Conservation (phyloP, 2,797 vertebrate species). For the Emys orbicularis region DNA sequence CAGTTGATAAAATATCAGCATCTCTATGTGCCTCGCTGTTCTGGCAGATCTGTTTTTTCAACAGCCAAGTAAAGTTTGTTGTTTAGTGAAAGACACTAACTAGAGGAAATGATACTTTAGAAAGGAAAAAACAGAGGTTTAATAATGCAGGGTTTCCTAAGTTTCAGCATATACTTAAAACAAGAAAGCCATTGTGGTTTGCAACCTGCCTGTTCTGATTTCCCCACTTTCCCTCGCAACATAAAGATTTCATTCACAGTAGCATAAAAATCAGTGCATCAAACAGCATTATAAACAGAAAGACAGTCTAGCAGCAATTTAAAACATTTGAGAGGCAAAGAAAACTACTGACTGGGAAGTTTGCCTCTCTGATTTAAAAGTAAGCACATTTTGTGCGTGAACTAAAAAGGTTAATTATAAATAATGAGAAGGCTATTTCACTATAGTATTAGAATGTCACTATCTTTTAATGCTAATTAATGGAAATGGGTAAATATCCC, state of each 20-base stretch:
- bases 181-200: constrained; percentile 1
- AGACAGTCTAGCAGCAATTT: not conserved
- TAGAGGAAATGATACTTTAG: constrained; percentile 19
- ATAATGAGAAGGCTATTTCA: not conserved
- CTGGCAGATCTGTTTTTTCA: constrained; percentile 7
- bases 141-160: constrained; percentile 5
- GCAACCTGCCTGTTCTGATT: constrained; percentile 20
- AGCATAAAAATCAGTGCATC: not conserved
- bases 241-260: constrained; percentile 4
- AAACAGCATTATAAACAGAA: constrained; percentile 15
- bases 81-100: not conserved
- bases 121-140: not conserved
- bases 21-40: constrained; percentile 16
- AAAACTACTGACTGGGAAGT: not conserved
- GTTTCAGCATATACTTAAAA: constrained; percentile 24
- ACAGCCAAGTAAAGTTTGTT: not conserved
- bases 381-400: not conserved
- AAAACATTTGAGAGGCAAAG: not conserved
- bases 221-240: not conserved
- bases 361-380: not conserved
- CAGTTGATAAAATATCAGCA: constrained; percentile 33
- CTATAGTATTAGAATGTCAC: not conserved
- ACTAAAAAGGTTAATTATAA: not conserved
- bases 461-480: not conserved
- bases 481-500: constrained; percentile 4